Conservation (phyloP, 2,888 invertebrate genomes). For the Aphidius colemani region DNA sequence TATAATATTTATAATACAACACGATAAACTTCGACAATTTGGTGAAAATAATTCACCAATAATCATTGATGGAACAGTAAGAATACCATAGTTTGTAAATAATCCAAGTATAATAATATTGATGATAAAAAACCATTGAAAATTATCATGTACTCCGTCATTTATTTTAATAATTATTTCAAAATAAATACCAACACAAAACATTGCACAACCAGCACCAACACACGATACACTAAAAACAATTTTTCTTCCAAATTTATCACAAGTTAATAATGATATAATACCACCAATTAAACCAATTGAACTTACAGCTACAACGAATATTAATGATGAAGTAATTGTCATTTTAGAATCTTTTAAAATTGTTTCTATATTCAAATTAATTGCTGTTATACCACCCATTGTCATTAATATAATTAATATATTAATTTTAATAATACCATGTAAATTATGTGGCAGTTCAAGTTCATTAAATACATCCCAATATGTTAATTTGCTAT, state of each 20-base stretch:
- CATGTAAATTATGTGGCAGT: conserved; percentile 36
- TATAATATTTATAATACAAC: conserved; percentile 40
- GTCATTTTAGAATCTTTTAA: conserved; percentile 36
- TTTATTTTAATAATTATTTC: conserved; percentile 39
- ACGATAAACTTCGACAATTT: conserved; percentile 45
- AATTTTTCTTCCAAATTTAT: conserved; percentile 48
- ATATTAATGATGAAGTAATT: conserved; percentile 35
- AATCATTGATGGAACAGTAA: conserved; percentile 44
- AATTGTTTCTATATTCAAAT: conserved; percentile 47
- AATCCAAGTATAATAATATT: conserved; percentile 36
- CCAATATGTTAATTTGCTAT: conserved; percentile 5
- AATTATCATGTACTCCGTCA: background rate
- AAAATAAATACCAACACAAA: conserved; percentile 33
- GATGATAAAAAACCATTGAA: conserved; percentile 44
- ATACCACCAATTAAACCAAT: conserved; percentile 29
- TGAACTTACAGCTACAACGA: conserved; percentile 28
- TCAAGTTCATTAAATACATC: conserved; percentile 31
- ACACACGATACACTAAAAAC: conserved; percentile 36
- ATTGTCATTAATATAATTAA: conserved; percentile 48
- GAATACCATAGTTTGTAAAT: conserved; percentile 39
- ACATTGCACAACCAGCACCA: conserved; percentile 23
- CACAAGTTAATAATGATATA: conserved; percentile 40
- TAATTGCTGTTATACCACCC: conserved; percentile 45
- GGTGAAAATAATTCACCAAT: conserved; percentile 48
- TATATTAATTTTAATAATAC: conserved; percentile 39